Evolutionary conservation across 92 coral and sea anemone genomes (phyloP), one percentile per base, ranked within the genome.

Genomic region (Heliopora coerulea): DNA sequence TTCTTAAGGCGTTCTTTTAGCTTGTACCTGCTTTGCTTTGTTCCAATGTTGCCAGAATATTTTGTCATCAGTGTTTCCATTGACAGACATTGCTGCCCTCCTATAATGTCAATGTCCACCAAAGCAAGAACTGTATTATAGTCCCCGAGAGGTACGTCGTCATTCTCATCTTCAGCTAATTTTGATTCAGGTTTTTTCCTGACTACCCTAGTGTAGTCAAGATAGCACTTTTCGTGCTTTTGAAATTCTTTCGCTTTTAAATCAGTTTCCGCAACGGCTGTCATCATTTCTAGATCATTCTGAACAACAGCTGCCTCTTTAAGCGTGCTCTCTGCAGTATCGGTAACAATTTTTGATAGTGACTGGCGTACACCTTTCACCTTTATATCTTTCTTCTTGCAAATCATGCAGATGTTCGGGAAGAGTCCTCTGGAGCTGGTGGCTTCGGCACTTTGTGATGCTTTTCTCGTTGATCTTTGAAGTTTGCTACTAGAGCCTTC

Each of bases 391-490:
- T 40, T 44, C 28, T 65, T 65, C 56, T 41, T 40, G 41, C 72
- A 65, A 40, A 65, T 65, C 72, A 65, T 65, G 32, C 72, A 65
- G 26, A 40, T 41, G 13, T 65, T 21, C n/a, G 72, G 72, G n/a
- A 65, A 65, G 54, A 65, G n/a, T 40, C 72, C 72, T 65, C 56
- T 42, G 21, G 72, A 65, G 72, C 72, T 40, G 10, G 56, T 26
- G 41, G 50, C 56, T 20, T 25, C 72, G 24, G 72, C 18, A 41
- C 35, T 40, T 24, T 41, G 56, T 24, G 67, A 30, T 30, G 67
- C 7, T 9, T 17, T 33, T 61, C 46, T 30, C 14, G 56, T 65
- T 21, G 72, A 8, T 65, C 72, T 65, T 44, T 2, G 56, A 65
- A 44, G 34, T 65, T 44, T 41, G 54, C n/a, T 40, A n/a, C 20